A percentile compares a stretch with the other conserved stretches of the same genome.
phyloP scores from a whole-genome alignment of 2,888 invertebrate species.

The Stenolophus ochropezus region DNA sequence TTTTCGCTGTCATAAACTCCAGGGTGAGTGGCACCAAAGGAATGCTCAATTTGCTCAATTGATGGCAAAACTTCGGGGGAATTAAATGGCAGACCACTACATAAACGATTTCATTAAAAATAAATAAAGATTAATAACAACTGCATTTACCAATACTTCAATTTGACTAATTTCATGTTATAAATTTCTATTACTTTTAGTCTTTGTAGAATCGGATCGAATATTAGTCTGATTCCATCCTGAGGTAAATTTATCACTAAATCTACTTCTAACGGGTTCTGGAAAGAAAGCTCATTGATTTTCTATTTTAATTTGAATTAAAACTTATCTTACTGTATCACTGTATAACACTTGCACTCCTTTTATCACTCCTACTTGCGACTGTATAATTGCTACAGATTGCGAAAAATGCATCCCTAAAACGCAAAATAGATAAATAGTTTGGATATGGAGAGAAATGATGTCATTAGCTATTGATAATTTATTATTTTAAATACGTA shows the following conservation, averaged over 20 bases:
- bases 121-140: not conserved
- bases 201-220: conserved; percentile 95
- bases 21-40: conserved; percentile 99
- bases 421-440: conserved; percentile 67
- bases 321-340: conserved; percentile 84
- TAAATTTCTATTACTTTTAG: conserved; percentile 98
- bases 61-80: conserved; percentile 96
- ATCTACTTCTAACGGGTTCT: conserved; percentile 96
- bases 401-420: conserved; percentile 99
- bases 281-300: conserved; percentile 68
- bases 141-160: conserved; percentile 90
- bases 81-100: conserved; percentile 88
- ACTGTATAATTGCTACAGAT: conserved; percentile 96
- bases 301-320: conserved; percentile 9
- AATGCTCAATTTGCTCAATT: conserved; percentile 98
- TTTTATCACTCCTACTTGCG: conserved; percentile 95
- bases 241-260: conserved; percentile 96
- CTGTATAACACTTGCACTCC: conserved; percentile 98
- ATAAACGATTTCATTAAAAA: conserved; percentile 63
- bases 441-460: conserved; percentile 20
- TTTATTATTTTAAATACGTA: conserved; percentile 14
- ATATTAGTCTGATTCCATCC: conserved; percentile 97
- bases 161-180: conserved; percentile 96
- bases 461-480: not conserved
- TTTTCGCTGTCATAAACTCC: conserved; percentile 97